Evolutionary conservation across 2,888 invertebrate genomes (phyloP).

Genomic region (Crematogaster levior): DNA sequence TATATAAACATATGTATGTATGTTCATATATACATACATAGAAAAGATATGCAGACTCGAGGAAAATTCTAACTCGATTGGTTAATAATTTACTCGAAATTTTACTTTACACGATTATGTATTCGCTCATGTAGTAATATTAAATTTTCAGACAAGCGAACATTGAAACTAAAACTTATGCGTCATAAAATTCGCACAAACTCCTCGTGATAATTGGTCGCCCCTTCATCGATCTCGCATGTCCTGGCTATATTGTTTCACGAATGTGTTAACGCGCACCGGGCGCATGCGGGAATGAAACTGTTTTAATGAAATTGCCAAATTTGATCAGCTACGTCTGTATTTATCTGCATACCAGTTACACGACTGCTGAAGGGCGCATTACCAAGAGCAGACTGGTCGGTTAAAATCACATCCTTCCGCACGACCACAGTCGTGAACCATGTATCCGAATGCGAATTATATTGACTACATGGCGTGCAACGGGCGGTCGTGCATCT

Average conservation of each 20-base stretch:
- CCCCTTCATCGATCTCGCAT: slow-evolving; percentile 10
- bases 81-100: not conserved
- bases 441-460: slow-evolving; percentile 3
- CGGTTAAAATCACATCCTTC: slow-evolving; percentile 9
- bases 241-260: not conserved
- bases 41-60: not conserved
- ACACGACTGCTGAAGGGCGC: slow-evolving; percentile 2
- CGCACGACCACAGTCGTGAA: not conserved
- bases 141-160: not conserved
- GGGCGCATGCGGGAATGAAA: not conserved
- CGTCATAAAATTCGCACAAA: not conserved
- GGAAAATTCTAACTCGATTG: not conserved
- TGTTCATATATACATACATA: too few species aligned
- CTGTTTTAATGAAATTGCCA: slow-evolving; percentile 45
- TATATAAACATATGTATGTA: not conserved
- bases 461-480: not conserved
- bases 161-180: slow-evolving; percentile 4
- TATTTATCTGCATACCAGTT: slow-evolving; percentile 24
- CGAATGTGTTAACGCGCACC: not conserved
- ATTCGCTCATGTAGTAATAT: not conserved
- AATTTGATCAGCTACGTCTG: slow-evolving; percentile 16
- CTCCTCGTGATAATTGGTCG: slow-evolving; percentile 26
- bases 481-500: not conserved
- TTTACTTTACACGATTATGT: not conserved
- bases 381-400: not conserved